Conservation (phyloP, 2,888 invertebrate genomes). For the Drosophila conformis region DNA sequence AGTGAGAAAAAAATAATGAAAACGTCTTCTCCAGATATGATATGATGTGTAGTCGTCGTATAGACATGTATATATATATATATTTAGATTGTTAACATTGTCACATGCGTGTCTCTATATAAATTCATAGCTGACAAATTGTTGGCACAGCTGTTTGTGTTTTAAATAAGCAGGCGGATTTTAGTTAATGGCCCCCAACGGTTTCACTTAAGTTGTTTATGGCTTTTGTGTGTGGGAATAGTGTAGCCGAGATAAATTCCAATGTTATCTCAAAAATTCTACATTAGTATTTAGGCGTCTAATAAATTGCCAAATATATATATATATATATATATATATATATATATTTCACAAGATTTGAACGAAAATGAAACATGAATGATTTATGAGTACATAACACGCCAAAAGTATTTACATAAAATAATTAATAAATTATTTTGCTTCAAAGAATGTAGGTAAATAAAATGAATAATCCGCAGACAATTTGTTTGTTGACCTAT, state of each 20-base stretch:
- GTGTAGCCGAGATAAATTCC: conserved; percentile 40
- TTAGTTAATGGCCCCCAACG: conserved; percentile 79
- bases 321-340: no score
- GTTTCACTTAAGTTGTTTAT: conserved; percentile 80
- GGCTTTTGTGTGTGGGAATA: conserved; percentile 63
- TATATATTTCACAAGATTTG: conserved; percentile 38
- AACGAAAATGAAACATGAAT: conserved; percentile 19
- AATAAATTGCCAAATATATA: conserved; percentile 40
- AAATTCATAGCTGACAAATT: conserved; percentile 71
- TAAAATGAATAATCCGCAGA: conserved; percentile 7
- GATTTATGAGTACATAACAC: conserved; percentile 40
- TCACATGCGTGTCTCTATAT: conserved; percentile 38
- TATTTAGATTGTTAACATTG: conserved; percentile 28
- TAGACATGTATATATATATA: conserved; percentile 1
- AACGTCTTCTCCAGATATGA: conserved; percentile 20
- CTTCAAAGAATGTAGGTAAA: conserved; percentile 21
- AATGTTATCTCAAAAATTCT: conserved; percentile 39
- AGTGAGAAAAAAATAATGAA: conserved; percentile 21
- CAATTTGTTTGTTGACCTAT: neutral
- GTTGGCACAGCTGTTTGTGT: conserved; percentile 77
- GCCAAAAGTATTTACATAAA: conserved; percentile 34
- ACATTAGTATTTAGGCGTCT: conserved; percentile 9
- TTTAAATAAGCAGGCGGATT: conserved; percentile 76
- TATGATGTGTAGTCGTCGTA: conserved; percentile 8
- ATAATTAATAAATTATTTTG: conserved; percentile 30